A percentile compares a stretch with the other conserved stretches of the same genome.
These are phyloP conservation scores for Delphinapterus leucas DNA, from an alignment of 2,113 vertebrate species.

Conservation along the genomic window DNA sequence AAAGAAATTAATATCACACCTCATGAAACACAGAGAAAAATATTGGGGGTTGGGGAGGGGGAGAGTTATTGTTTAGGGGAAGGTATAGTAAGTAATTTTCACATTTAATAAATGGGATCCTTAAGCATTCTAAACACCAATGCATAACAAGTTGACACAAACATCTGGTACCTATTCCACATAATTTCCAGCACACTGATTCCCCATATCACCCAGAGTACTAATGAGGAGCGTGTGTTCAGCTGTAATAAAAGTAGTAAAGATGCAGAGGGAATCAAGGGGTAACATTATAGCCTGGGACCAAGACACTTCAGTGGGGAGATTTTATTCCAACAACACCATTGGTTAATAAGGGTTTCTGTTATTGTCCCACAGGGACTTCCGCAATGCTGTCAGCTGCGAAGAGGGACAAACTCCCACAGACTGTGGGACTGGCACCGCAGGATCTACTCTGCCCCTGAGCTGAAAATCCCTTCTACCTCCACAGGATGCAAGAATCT, in stretches of 20 bases:
- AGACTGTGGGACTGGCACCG: constrained; percentile 44
- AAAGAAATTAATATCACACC: constrained; percentile 61
- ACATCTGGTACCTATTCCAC: constrained; percentile 83
- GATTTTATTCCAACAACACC: constrained; percentile 70
- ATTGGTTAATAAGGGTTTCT: constrained; percentile 74
- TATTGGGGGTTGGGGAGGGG: not conserved
- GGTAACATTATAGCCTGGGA: constrained; percentile 74
- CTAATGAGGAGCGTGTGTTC: constrained; percentile 80
- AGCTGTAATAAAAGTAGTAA: constrained; percentile 74
- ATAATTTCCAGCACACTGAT: constrained; percentile 70
- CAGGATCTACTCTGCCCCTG: constrained; percentile 30
- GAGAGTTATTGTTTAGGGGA: not conserved
- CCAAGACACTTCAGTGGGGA: constrained; percentile 49
- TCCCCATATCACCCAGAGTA: constrained; percentile 76
- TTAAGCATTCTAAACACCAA: constrained; percentile 50
- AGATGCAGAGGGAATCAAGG: constrained; percentile 64
- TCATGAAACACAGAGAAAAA: constrained; percentile 30
- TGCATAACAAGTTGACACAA: constrained; percentile 59
- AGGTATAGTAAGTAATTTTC: constrained; percentile 65
- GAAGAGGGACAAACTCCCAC: constrained; percentile 65
- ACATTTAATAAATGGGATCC: constrained; percentile 67
- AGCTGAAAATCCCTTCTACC: constrained; percentile 28
- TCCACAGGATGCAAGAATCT: not conserved
- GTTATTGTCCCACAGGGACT: constrained; percentile 76
- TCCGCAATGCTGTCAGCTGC: constrained; percentile 74